phyloP scores from a whole-genome alignment of 37 sponge, comb jelly and placozoan genomes.

The Crambe crambe region DNA sequence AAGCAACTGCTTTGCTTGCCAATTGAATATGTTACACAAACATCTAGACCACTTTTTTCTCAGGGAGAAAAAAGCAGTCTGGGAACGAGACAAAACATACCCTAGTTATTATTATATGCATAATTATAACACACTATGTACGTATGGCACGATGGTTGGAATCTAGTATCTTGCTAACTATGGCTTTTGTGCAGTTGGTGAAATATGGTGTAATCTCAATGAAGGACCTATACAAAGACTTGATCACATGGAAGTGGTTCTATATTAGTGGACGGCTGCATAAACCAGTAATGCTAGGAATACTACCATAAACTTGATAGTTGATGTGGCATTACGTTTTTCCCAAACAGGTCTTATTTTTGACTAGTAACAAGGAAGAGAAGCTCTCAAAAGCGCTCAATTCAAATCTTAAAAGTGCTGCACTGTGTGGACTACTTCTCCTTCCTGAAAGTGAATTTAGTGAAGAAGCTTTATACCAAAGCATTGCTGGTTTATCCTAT shows the following conservation, averaged over 20 bases:
- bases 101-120: too few relatives aligned
- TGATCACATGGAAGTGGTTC: conserved; percentile 78
- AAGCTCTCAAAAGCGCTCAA: conserved; percentile 27
- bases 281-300: conserved; percentile 76
- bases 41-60: too few relatives aligned
- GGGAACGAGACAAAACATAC: too few relatives aligned
- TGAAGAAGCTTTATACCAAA: conserved; percentile 47
- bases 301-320: too few relatives aligned
- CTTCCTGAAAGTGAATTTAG: conserved; percentile 28
- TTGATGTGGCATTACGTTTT: too few relatives aligned
- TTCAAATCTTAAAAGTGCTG: conserved; percentile 48
- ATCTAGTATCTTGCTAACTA: too few relatives aligned
- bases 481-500: conserved; percentile 72
- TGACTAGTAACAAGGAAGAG: conserved; percentile 2
- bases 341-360: conserved; percentile 17
- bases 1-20: too few relatives aligned
- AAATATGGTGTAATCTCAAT: conserved; percentile 89
- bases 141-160: too few relatives aligned
- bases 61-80: too few relatives aligned
- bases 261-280: conserved; percentile 92
- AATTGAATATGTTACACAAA: too few relatives aligned
- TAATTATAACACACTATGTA: too few relatives aligned
- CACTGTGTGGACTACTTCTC: conserved; percentile 43
- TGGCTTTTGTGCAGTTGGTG: conserved; percentile 53
- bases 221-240: conserved; percentile 51